These are phyloP conservation scores for Pollicipes pollicipes DNA, from an alignment of 1,140 invertebrate genomes.

Conservation along the genomic window DNA sequence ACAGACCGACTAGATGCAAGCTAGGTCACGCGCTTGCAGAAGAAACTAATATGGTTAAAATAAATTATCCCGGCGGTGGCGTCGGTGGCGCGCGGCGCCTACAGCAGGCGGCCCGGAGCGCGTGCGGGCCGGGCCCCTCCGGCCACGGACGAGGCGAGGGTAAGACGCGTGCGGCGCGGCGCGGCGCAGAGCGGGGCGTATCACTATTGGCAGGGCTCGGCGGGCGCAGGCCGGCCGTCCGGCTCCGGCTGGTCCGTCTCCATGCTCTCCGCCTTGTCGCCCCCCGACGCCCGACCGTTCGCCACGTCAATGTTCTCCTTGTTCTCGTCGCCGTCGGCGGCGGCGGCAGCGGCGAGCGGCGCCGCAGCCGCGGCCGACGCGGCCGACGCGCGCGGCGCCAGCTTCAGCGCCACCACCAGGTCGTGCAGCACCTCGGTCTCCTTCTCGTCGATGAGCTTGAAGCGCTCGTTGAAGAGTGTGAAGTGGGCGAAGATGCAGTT, in stretches of 20 bases:
- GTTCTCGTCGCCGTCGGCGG: conserved; percentile 11
- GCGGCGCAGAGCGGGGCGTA: background rate
- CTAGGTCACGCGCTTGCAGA: background rate
- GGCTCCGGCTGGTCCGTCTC: background rate
- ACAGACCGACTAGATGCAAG: background rate
- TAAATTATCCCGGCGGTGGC: background rate
- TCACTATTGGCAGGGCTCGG: background rate
- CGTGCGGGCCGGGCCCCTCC: too few relatives aligned
- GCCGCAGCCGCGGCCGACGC: conserved; percentile 9
- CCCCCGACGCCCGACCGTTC: background rate
- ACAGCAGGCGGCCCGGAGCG: too few relatives aligned
- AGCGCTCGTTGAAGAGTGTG: conserved; percentile 63
- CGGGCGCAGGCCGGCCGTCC: too few relatives aligned
- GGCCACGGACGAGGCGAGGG: too few relatives aligned
- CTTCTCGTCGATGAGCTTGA: conserved; percentile 82
- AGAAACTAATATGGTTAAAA: background rate
- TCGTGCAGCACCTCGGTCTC: conserved; percentile 83
- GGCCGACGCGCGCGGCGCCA: conserved; percentile 19
- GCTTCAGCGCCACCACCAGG: conserved; percentile 26
- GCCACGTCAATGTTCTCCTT: conserved; percentile 15
- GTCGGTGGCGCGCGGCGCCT: too few relatives aligned
- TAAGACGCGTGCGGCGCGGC: too few relatives aligned
- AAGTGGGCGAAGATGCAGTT: conserved; percentile 87
- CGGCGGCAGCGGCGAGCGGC: conserved; percentile 6
- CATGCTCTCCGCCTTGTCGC: background rate